Conservation (phyloP, 2,888 invertebrate species). For the Parnassius smintheus region DNA sequence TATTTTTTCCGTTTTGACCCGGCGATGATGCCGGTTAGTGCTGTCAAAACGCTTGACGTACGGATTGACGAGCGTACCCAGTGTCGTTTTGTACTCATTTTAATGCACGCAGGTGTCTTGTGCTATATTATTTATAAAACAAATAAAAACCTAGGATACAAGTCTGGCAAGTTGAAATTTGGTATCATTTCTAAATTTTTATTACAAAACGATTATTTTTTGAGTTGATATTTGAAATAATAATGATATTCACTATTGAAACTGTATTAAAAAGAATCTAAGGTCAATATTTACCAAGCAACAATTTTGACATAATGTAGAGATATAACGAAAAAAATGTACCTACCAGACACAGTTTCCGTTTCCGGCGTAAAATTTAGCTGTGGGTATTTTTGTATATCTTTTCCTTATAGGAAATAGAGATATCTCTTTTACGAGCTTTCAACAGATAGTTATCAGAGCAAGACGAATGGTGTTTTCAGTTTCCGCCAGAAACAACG, state of each 20-base stretch:
- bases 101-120: constrained; percentile 59
- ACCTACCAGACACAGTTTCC: constrained; percentile 7
- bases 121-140: constrained; percentile 58
- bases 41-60: constrained; percentile 77
- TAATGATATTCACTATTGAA: too few species aligned
- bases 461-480: constrained; percentile 55
- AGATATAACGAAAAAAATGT: too few species aligned
- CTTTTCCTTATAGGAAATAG: constrained; percentile 34
- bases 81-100: constrained; percentile 67
- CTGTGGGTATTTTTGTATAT: constrained; percentile 29
- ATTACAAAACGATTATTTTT: too few species aligned
- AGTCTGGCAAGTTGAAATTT: neutral
- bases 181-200: too few species aligned
- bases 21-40: constrained; percentile 74
- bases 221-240: too few species aligned
- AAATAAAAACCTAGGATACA: constrained; percentile 12
- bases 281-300: too few species aligned
- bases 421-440: constrained; percentile 42
- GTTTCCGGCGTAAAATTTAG: constrained; percentile 14
- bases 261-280: too few species aligned
- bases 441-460: constrained; percentile 57
- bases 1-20: constrained; percentile 52
- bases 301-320: too few species aligned
- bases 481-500: constrained; percentile 45
- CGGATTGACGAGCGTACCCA: constrained; percentile 75